phyloP scores from a whole-genome alignment of 2,888 invertebrate species.

The Cryptocephalus moraei region DNA sequence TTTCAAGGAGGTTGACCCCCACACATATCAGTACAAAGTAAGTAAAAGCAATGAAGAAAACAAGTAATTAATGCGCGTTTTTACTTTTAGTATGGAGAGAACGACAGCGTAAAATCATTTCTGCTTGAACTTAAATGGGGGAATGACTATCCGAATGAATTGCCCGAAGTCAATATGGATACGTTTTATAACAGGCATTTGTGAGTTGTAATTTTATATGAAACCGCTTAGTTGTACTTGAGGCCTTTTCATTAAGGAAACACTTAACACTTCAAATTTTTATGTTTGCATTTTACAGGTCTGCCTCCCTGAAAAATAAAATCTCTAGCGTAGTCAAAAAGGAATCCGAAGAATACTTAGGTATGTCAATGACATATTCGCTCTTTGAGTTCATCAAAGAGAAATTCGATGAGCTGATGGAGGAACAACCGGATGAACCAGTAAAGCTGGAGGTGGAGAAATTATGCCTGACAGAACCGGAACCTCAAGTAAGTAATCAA shows the following conservation, averaged over 20 bases:
- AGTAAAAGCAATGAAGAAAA: conserved; percentile 1
- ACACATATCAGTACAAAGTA: conserved; percentile 88
- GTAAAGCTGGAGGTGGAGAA: conserved; percentile 44
- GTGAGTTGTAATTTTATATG: conserved; percentile 49
- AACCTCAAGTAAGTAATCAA: conserved; percentile 20
- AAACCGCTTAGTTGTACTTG: not conserved
- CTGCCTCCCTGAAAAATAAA: conserved; percentile 59
- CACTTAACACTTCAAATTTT: not conserved
- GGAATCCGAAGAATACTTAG: conserved; percentile 75
- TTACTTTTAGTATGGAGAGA: conserved; percentile 63
- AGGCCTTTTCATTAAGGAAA: not conserved
- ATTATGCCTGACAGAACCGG: conserved; percentile 36
- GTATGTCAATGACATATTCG: conserved; percentile 90
- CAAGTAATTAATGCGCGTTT: not conserved
- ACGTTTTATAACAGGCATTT: conserved; percentile 89
- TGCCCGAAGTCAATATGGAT: conserved; percentile 75
- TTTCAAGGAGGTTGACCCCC: conserved; percentile 70
- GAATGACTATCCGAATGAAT: conserved; percentile 72
- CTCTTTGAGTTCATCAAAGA: conserved; percentile 88
- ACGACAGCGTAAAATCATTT: conserved; percentile 69
- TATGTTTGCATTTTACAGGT: conserved; percentile 37
- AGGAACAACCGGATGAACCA: conserved; percentile 54
- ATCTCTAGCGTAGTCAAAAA: conserved; percentile 49
- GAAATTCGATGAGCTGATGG: conserved; percentile 58
- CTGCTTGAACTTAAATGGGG: conserved; percentile 83